These are phyloP conservation scores for Hydractinia symbiolongicarpus DNA, from an alignment of 30 jellyfish, hydroid and myxozoan species.

Conservation along the genomic window DNA sequence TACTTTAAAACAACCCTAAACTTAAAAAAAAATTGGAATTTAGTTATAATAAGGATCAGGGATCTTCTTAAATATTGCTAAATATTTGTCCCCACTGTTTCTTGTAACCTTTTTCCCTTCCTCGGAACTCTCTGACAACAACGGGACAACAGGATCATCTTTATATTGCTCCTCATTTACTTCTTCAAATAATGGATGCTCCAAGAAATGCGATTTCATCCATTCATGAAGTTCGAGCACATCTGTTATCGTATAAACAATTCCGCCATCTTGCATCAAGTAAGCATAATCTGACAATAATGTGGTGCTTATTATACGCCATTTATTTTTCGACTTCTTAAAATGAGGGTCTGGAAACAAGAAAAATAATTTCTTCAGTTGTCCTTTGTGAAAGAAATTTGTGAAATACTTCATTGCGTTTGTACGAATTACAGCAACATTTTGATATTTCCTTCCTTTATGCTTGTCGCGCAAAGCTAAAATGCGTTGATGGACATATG, in stretches of 20 bases:
- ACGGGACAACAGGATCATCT: slow-evolving; percentile 75
- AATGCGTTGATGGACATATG: slow-evolving; percentile 67
- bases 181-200: slow-evolving; percentile 75
- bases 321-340: slow-evolving; percentile 68
- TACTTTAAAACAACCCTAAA: too few relatives aligned
- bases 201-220: slow-evolving; percentile 62
- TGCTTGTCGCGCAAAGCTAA: slow-evolving; percentile 55
- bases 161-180: slow-evolving; percentile 47
- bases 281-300: slow-evolving; percentile 71
- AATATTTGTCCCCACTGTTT: slow-evolving; percentile 67
- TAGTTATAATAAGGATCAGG: slow-evolving; percentile 31
- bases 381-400: slow-evolving; percentile 76
- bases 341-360: slow-evolving; percentile 96
- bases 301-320: slow-evolving; percentile 80
- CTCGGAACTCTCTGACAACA: slow-evolving; percentile 61
- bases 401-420: slow-evolving; percentile 88
- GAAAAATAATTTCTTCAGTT: slow-evolving; percentile 70
- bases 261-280: slow-evolving; percentile 61
- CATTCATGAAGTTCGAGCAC: slow-evolving; percentile 79
- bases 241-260: slow-evolving; percentile 86
- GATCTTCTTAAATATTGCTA: slow-evolving; percentile 66
- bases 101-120: slow-evolving; percentile 93
- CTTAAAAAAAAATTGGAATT: neutral
- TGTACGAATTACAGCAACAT: slow-evolving; percentile 74
- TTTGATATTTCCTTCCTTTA: slow-evolving; percentile 51